Percentiles rank a stretch among this genome's conserved stretches.
These are phyloP conservation scores for Noctilio leporinus DNA, from an alignment of 2,113 vertebrate genomes.

Conservation along the genomic window DNA sequence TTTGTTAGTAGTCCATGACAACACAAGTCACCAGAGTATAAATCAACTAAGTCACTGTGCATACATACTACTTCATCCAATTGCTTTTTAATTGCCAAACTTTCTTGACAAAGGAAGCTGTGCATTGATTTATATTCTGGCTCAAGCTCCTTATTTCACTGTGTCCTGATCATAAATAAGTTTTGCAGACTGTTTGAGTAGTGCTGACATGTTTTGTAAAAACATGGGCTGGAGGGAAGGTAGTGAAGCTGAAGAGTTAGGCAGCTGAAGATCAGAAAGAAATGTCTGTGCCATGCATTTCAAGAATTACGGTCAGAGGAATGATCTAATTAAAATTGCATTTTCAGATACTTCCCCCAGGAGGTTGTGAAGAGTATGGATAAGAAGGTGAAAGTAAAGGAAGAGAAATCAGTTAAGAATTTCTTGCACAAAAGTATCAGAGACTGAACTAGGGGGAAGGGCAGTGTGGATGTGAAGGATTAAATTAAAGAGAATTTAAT, in stretches of 20 bases:
- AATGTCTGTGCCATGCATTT: neutral
- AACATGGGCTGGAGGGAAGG: neutral
- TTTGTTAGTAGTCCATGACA: neutral
- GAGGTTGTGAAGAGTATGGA: neutral
- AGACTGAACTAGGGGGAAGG: neutral
- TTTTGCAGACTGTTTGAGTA: neutral
- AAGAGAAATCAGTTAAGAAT: neutral
- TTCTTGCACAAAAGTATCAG: neutral
- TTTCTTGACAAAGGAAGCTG: neutral
- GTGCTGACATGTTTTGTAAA: neutral
- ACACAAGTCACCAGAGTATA: neutral
- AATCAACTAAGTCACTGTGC: neutral
- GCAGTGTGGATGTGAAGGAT: neutral
- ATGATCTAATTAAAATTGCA: neutral
- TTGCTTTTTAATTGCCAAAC: slow-evolving; percentile 30
- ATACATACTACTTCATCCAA: neutral
- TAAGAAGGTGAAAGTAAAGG: neutral
- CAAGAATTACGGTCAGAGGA: neutral
- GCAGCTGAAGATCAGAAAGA: neutral
- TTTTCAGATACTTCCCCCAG: neutral
- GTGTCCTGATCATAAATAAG: neutral
- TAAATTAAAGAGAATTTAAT: neutral
- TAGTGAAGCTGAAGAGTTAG: neutral
- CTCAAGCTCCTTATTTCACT: neutral
- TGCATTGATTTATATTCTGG: neutral